Percentiles rank a stretch among this genome's conserved stretches.
Conservation (phyloP, 1,140 invertebrate genomes). For the Magallana ariakensis region DNA sequence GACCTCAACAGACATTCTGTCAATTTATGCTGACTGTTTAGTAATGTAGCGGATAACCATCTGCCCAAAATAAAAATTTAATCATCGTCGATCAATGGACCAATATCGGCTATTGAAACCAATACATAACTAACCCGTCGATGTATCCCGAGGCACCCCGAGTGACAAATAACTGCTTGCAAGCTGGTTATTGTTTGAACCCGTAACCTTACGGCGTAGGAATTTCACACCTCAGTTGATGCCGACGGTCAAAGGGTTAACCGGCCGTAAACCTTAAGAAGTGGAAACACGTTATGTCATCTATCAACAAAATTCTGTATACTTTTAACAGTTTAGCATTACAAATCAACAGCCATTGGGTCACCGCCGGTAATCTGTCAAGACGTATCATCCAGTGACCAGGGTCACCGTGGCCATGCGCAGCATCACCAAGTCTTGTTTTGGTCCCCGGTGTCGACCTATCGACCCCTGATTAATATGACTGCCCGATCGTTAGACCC, state of each 20-base stretch:
- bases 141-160: slow-evolving; percentile 14
- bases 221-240: slow-evolving; percentile 17
- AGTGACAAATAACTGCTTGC: not conserved
- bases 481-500: not conserved
- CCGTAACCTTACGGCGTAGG: not conserved
- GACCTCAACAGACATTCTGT: not conserved
- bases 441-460: not conserved
- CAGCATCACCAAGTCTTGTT: not conserved
- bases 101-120: not conserved
- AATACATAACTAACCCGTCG: not conserved
- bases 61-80: not conserved
- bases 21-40: not conserved
- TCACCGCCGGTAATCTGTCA: not conserved
- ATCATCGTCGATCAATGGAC: not conserved
- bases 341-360: not conserved
- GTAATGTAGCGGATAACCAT: slow-evolving; percentile 10
- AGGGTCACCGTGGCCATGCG: not conserved
- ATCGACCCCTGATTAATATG: slow-evolving; percentile 18
- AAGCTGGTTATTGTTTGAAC: not conserved
- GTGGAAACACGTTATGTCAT: slow-evolving; percentile 4
- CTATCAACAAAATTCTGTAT: not conserved
- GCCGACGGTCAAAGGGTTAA: slow-evolving; percentile 7
- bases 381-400: not conserved
- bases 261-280: not conserved
- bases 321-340: slow-evolving; percentile 6